Evolutionary conservation across 2,888 invertebrate genomes (phyloP), one percentile per base, ranked within the genome.

Genomic region (Oasisia sp.): DNA sequence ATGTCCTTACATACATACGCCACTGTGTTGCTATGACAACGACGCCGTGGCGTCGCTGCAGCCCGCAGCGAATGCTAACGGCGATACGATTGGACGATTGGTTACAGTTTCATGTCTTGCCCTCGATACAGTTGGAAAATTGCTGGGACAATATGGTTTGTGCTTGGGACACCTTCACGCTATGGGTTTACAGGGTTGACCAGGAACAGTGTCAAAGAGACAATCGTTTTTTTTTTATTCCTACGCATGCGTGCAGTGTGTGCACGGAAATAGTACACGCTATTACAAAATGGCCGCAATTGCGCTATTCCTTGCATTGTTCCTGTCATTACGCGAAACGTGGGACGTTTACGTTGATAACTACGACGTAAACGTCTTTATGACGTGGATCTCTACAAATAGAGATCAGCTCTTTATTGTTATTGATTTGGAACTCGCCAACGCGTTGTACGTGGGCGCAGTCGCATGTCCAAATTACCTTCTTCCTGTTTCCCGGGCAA

Each of bases 241-340:
- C 74, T 74, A 74, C 74, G 74, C 74, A 74, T 74, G 74, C 74
- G 27, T 74, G 74, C 74, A 74, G 74, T 27, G 74, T 74, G 74
- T 74, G 74, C 74, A 74, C 74, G 19, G n/a, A 74, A 74, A 74
- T 74, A 74, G 19, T 74, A 74, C 74, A 74, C n/a, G 74, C 27
- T n/a, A 27, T n/a, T 74, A 27, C 27, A 74, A 38, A 38, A 74
- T 27, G 74, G 74, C 74, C 74, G 74, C 74, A 5, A 74, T 74
- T 74, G 27, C 27, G 14, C 19, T n/a, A 27, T 74, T 74, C 19
- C 74, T 74, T 74, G 74, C 74, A 74, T 27, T 74, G 74, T 74
- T 19, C 27, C 74, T 74, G 14, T 74, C 74, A 74, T 19, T 74
- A 74, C 74, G 74, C 74, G 74, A 74, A 74, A 74, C 74, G 74